phyloP scores from a whole-genome alignment of 1,140 invertebrate genomes.

The Orchesella cincta region DNA sequence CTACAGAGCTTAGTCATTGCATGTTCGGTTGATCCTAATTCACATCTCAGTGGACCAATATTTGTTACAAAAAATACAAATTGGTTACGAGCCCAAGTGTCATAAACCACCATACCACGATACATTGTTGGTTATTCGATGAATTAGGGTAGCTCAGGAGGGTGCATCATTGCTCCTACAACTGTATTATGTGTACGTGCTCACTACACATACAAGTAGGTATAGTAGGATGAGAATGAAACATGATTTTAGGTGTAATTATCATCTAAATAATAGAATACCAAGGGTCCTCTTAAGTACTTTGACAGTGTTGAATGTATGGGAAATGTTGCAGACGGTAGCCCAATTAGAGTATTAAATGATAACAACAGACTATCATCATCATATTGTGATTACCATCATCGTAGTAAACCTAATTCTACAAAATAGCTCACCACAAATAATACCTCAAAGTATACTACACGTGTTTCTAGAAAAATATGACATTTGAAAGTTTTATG shows the following conservation, averaged over 20 bases:
- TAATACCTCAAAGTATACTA: not conserved
- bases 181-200: too few relatives aligned
- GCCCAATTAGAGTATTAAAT: conserved; percentile 2
- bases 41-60: not conserved
- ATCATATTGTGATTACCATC: conserved; percentile 11
- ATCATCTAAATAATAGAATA: too few relatives aligned
- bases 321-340: not conserved
- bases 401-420: not conserved
- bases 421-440: conserved; percentile 2
- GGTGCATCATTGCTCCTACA: conserved; percentile 13
- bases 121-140: not conserved
- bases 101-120: not conserved
- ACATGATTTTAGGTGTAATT: too few relatives aligned
- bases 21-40: not conserved
- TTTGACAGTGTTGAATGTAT: too few relatives aligned
- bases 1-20: too few relatives aligned
- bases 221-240: too few relatives aligned
- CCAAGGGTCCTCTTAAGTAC: too few relatives aligned
- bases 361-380: conserved; percentile 19
- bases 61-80: not conserved
- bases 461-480: too few relatives aligned
- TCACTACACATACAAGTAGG: too few relatives aligned
- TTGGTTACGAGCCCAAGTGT: not conserved
- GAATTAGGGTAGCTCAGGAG: not conserved
- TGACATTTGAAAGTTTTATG: too few relatives aligned